Evolutionary conservation across 2,113 vertebrate species (phyloP).

Genomic region (Lophochroa leadbeateri): DNA sequence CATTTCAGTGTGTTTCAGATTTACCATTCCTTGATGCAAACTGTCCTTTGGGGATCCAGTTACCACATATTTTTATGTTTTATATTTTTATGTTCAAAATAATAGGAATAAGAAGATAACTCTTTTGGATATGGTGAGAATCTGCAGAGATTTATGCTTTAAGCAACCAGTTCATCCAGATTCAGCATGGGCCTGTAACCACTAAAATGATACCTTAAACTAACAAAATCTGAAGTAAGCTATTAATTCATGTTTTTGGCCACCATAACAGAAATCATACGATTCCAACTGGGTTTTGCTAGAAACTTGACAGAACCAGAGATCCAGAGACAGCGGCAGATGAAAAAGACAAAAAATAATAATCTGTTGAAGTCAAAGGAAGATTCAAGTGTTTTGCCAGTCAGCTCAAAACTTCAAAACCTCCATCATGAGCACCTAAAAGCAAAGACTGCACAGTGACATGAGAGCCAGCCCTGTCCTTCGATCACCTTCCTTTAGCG

Average conservation of each 20-base stretch:
- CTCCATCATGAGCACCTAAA: fast-evolving
- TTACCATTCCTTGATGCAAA: background rate
- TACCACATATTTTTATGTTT: background rate
- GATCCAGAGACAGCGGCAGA: background rate
- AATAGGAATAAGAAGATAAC: background rate
- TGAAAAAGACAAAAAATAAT: background rate
- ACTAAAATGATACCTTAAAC: background rate
- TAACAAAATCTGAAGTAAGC: background rate
- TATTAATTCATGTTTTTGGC: background rate
- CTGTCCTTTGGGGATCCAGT: background rate
- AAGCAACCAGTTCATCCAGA: background rate
- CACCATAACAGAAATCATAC: background rate
- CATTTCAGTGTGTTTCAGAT: background rate
- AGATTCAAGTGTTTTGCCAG: background rate
- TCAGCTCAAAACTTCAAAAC: background rate
- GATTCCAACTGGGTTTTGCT: background rate
- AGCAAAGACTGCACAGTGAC: background rate
- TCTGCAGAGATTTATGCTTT: background rate
- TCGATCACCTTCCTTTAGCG: background rate
- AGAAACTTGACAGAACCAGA: background rate
- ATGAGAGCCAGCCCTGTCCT: background rate
- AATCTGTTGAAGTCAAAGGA: background rate
- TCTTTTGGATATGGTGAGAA: background rate
- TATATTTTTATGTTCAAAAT: background rate
- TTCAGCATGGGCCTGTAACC: background rate